These are phyloP conservation scores for Nothoprocta pentlandii DNA, from an alignment of 2,113 vertebrate genomes.

Conservation along the genomic window DNA sequence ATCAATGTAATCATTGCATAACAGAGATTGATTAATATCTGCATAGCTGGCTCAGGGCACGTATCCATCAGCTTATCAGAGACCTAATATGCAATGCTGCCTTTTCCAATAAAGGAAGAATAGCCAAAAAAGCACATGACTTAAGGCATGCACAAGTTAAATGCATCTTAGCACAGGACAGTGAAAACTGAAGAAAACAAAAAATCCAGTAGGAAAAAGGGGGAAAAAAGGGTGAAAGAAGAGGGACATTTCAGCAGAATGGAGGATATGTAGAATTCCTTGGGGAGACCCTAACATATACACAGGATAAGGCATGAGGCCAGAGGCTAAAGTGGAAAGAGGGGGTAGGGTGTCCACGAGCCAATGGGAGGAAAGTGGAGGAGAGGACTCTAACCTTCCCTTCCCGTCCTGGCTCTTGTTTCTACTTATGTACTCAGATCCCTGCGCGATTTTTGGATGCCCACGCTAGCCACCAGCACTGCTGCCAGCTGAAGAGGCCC, in stretches of 20 bases:
- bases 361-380: not conserved
- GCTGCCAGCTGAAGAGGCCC: not conserved
- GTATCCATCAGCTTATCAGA: not conserved
- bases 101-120: slow-evolving; percentile 19
- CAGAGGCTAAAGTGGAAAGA: fast-evolving
- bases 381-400: not conserved
- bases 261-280: fast-evolving
- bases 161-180: not conserved
- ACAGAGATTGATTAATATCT: not conserved
- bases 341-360: not conserved
- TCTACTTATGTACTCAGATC: not conserved
- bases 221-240: not conserved
- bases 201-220: not conserved
- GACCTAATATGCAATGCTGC: not conserved
- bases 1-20: not conserved
- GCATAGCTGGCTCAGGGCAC: not conserved
- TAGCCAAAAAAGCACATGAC: not conserved
- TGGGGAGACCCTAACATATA: fast-evolving
- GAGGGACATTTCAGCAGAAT: not conserved
- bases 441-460: not conserved
- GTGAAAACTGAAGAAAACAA: not conserved
- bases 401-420: not conserved
- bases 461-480: not conserved
- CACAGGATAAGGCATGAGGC: not conserved
- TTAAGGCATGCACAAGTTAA: not conserved